Conservation (phyloP, 2,113 vertebrate species). For the Pionites leucogaster region DNA sequence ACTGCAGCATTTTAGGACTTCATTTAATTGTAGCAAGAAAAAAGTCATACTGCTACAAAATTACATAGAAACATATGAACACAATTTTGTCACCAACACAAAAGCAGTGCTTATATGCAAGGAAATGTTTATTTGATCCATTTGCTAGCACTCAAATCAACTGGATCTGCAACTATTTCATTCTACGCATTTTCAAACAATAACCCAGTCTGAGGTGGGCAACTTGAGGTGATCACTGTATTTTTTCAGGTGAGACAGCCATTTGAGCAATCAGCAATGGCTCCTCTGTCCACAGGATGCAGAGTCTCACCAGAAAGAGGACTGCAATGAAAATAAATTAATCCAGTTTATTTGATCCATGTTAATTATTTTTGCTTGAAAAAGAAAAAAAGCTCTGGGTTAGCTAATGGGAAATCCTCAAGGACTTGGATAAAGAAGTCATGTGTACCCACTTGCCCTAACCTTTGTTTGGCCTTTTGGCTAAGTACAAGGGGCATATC, state of each 20-base stretch:
- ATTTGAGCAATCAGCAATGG: background rate
- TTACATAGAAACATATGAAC: background rate
- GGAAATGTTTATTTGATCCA: constrained; percentile 1
- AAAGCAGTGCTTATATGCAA: background rate
- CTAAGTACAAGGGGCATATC: constrained; percentile 27
- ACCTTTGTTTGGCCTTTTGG: constrained; percentile 33
- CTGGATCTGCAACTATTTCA: background rate
- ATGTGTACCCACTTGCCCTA: background rate
- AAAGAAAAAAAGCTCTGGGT: background rate
- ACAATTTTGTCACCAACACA: constrained; percentile 11
- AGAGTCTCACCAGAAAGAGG: background rate
- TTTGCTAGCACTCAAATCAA: background rate
- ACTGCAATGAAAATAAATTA: background rate
- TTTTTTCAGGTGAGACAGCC: background rate
- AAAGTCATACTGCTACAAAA: constrained; percentile 3
- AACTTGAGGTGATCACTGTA: background rate
- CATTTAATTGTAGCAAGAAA: constrained; percentile 18
- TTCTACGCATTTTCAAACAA: background rate
- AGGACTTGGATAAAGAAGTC: background rate
- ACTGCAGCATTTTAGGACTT: constrained; percentile 12
- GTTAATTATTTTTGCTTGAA: background rate
- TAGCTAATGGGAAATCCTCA: constrained; percentile 11
- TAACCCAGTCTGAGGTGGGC: background rate
- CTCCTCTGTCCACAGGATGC: background rate
- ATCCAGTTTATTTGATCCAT: background rate